A percentile compares a stretch with the other conserved stretches of the same genome.
Evolutionary conservation across 2,113 vertebrate species (phyloP).

Genomic region (Hippocampus zosterae): DNA sequence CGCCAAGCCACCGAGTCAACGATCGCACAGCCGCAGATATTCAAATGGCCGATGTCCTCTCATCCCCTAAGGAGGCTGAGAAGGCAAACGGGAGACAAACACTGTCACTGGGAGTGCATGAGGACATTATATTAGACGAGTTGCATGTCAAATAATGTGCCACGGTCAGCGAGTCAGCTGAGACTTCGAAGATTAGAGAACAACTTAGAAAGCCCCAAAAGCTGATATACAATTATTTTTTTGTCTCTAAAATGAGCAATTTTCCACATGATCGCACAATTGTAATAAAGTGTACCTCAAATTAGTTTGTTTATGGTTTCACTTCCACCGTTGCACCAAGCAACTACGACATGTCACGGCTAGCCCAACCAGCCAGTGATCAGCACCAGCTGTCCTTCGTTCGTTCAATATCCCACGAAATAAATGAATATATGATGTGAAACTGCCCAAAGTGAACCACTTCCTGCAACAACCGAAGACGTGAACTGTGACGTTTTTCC

Average conservation of each 20-base stretch:
- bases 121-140: background rate
- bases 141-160: constrained; percentile 14
- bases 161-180: constrained; percentile 45
- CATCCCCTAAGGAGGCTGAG: constrained; percentile 71
- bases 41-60: constrained; percentile 79
- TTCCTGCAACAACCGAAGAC: background rate
- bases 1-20: constrained; percentile 72
- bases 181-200: constrained; percentile 7
- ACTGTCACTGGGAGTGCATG: background rate
- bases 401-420: constrained; percentile 21
- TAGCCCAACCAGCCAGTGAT: constrained; percentile 40
- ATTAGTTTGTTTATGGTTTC: constrained; percentile 46
- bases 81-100: constrained; percentile 1
- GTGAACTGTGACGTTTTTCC: constrained; percentile 2
- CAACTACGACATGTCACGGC: constrained; percentile 61
- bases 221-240: background rate
- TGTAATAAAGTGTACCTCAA: background rate
- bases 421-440: background rate
- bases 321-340: constrained; percentile 42
- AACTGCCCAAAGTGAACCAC: background rate
- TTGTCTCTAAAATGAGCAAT: background rate
- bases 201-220: background rate
- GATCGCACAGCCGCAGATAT: constrained; percentile 77
- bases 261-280: background rate
- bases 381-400: constrained; percentile 29